phyloP scores from a whole-genome alignment of 2,888 invertebrate genomes.

The Caenorhabditis doughertyi region DNA sequence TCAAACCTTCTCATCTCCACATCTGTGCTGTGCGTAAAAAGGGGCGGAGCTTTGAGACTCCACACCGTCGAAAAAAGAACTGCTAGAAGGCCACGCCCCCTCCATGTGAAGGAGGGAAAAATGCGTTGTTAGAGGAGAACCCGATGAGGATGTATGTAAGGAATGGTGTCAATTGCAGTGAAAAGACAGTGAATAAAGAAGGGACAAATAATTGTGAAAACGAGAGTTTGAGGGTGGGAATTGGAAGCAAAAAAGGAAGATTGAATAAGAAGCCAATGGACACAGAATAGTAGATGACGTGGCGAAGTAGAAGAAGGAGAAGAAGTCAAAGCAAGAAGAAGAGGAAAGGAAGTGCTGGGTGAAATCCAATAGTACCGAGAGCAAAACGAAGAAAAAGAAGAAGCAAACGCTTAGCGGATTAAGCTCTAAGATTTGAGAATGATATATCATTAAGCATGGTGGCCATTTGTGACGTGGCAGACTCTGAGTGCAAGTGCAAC shows the following conservation, averaged over 20 bases:
- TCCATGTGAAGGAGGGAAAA: background rate
- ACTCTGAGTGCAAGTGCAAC: too few relatives aligned
- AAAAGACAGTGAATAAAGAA: background rate
- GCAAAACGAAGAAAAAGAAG: background rate
- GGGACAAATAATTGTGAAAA: slow-evolving; percentile 8
- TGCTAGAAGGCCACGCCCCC: slow-evolving; percentile 36
- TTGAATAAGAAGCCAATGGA: slow-evolving; percentile 29
- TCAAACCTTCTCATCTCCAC: background rate
- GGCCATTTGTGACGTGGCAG: slow-evolving; percentile 16
- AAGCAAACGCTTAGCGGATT: slow-evolving; percentile 39
- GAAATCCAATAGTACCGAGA: slow-evolving; percentile 53
- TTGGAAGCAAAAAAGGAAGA: slow-evolving; percentile 2
- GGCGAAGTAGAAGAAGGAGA: slow-evolving; percentile 22
- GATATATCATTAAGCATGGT: slow-evolving; percentile 1
- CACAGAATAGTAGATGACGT: slow-evolving; percentile 28
- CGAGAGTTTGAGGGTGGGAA: background rate
- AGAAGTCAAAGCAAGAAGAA: background rate
- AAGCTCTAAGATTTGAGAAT: slow-evolving; percentile 14
- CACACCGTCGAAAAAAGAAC: slow-evolving; percentile 25
- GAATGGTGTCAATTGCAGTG: slow-evolving; percentile 51
- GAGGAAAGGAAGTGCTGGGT: slow-evolving; percentile 23
- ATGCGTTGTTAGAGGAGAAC: slow-evolving; percentile 2
- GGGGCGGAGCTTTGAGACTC: slow-evolving; percentile 23
- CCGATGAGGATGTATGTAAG: slow-evolving; percentile 1
- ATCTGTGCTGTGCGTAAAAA: slow-evolving; percentile 4